Base-by-base conservation (phyloP, 37 sponge, comb jelly and placozoan genomes). In the Chondrilla cf. caribensis region DNA sequence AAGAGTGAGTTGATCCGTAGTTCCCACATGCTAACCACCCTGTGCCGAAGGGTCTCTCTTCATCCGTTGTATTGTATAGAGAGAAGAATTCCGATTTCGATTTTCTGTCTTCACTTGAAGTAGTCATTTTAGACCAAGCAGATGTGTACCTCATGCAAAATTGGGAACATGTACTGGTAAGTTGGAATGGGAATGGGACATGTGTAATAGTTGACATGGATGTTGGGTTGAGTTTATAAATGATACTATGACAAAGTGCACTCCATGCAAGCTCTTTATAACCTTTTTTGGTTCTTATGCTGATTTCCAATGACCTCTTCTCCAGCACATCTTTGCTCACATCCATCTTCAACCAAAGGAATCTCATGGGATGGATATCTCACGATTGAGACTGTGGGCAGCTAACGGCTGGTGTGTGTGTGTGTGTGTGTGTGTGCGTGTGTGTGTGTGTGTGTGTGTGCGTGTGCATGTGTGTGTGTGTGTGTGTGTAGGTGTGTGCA, bases 61-160 rank as follows among this genome's bases (percentile, higher is more conserved):
- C n/a, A n/a, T n/a, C n/a, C n/a, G n/a, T n/a, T n/a, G n/a, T n/a
- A n/a, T 37, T 73, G 19, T 80, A 55, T 55, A 92, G 98, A 4
- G 97, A 99, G 22, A 92, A 91, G 88, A 60, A 78, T 0, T 57
- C 91, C 22, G 97, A 96, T 42, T 94, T 65, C 84, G 99, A 99
- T 84, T 96, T 94, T 68, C 79, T 99, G 78, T 99, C 99, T 0
- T 99, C 99, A 24, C 21, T 99, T 44, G 99, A 99, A 54, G 8
- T 99, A 37, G 86, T 99, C 11, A 84, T 92, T 38, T 25, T 96
- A 47, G 92, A 94, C 67, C 92, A 91, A 43, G 79, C 88, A 33
- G 97, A 99, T 84, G 89, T 99, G 38, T 94, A 92, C 81, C 93
- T 99, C 38, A 99, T 99, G 99, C 99, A 99, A 82, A 99, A 99